These are phyloP conservation scores for Eriocheir sinensis DNA, from an alignment of 1,140 invertebrate species.

Conservation along the genomic window DNA sequence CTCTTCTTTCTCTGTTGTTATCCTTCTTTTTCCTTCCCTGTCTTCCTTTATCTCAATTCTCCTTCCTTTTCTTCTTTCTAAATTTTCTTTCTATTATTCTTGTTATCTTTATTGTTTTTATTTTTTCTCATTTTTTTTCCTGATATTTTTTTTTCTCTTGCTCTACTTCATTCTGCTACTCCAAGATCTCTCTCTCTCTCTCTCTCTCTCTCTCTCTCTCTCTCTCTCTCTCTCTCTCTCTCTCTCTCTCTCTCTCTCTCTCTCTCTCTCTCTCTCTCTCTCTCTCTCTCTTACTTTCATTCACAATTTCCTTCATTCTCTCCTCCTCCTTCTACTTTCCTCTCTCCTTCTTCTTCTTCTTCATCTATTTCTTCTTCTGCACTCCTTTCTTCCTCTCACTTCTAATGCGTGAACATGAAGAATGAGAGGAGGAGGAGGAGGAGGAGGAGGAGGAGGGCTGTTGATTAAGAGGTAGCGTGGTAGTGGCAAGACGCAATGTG, in stretches of 20 bases:
- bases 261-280: conserved; percentile 38
- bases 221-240: conserved; percentile 42
- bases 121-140: background rate
- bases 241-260: background rate
- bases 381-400: no score
- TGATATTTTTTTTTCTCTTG: background rate
- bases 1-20: background rate
- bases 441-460: background rate
- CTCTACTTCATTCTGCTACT: background rate
- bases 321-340: background rate
- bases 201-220: conserved; percentile 38
- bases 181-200: conserved; percentile 17
- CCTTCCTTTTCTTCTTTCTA: background rate
- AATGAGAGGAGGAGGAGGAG: background rate
- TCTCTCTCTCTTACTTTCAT: conserved; percentile 40
- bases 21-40: background rate
- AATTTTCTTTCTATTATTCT: background rate
- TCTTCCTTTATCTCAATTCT: background rate
- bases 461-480: conserved; percentile 3
- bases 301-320: conserved; percentile 2
- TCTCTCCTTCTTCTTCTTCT: conserved; percentile 26
- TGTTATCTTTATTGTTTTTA: background rate
- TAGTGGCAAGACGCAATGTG: background rate
- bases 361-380: no score
- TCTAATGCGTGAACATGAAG: no score